Conservation (phyloP, 2,888 invertebrate species). For the Drosophila borborema region DNA sequence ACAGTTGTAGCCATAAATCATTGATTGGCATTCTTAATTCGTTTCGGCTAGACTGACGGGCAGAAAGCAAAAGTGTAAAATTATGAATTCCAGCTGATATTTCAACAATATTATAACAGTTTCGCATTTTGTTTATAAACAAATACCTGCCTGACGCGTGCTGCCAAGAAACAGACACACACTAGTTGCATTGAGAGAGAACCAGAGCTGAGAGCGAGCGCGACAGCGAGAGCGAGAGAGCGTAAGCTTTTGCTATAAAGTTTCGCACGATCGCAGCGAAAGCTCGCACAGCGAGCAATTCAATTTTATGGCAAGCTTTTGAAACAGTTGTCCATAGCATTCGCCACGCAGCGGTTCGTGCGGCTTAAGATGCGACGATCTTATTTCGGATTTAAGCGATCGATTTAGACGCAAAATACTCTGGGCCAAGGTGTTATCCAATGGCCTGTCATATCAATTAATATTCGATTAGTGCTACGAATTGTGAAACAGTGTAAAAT, state of each 20-base stretch:
- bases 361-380: slow-evolving; percentile 25
- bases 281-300: background rate
- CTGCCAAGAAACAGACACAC: slow-evolving; percentile 16
- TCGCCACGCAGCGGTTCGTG: slow-evolving; percentile 40
- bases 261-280: slow-evolving; percentile 28
- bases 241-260: slow-evolving; percentile 56
- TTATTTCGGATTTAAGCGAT: slow-evolving; percentile 13
- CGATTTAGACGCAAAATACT: slow-evolving; percentile 4
- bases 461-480: slow-evolving; percentile 3
- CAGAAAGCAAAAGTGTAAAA: slow-evolving; percentile 70
- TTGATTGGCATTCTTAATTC: slow-evolving; percentile 2
- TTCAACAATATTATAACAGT: slow-evolving; percentile 54
- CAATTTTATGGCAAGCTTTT: slow-evolving; percentile 33
- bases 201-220: slow-evolving; percentile 15
- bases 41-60: slow-evolving; percentile 18
- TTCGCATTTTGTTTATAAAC: slow-evolving; percentile 74
- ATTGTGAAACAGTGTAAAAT: slow-evolving; percentile 47
- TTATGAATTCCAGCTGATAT: slow-evolving; percentile 41
- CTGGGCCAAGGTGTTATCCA: background rate
- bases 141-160: slow-evolving; percentile 63
- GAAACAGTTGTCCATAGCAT: slow-evolving; percentile 52
- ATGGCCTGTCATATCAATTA: slow-evolving; percentile 43
- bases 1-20: slow-evolving; percentile 51
- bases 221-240: background rate
- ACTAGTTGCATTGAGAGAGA: slow-evolving; percentile 8